Conservation (phyloP, 2,113 vertebrate species). For the Phocoena sinus region DNA sequence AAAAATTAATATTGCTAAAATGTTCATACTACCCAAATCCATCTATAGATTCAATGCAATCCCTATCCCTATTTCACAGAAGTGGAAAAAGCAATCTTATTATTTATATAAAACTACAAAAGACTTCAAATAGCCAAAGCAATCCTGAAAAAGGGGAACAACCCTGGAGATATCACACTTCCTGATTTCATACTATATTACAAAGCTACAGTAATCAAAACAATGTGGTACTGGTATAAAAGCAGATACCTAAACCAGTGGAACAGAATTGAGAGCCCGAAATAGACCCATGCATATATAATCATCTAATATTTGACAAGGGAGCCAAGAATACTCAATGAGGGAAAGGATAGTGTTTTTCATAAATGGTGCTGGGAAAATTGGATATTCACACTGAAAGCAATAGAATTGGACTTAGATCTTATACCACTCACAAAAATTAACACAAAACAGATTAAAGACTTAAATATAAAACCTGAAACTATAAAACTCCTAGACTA, state of each 20-base stretch:
- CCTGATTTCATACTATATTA: neutral
- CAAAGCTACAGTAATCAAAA: neutral
- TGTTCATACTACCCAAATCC: neutral
- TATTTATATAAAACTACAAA: neutral
- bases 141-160: neutral
- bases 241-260: neutral
- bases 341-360: neutral
- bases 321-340: neutral
- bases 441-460: neutral
- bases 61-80: neutral
- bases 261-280: neutral
- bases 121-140: neutral
- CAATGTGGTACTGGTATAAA: neutral
- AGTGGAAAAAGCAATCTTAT: neutral
- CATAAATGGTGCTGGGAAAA: neutral
- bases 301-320: neutral
- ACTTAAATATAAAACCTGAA: neutral
- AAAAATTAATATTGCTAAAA: neutral
- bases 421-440: neutral
- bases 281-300: neutral
- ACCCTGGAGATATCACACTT: neutral
- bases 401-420: neutral
- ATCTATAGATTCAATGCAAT: neutral
- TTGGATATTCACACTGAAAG: neutral
- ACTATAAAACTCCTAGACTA: neutral